phyloP scores from a whole-genome alignment of 2,113 vertebrate species.

The Bujurquina vittata region DNA sequence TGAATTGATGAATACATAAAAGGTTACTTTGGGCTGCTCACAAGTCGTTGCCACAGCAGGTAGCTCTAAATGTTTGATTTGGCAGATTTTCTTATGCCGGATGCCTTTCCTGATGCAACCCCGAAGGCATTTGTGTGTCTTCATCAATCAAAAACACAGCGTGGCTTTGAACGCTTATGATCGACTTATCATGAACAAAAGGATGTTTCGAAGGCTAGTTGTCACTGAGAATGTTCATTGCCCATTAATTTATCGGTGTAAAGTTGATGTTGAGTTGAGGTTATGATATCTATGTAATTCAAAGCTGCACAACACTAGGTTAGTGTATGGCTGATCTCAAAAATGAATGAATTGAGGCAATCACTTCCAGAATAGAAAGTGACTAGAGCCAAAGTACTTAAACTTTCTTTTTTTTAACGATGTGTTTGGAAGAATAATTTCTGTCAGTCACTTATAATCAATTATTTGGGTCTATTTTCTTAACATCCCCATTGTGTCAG shows the following conservation, averaged over 20 bases:
- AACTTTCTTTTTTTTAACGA: background rate
- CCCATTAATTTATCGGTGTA: background rate
- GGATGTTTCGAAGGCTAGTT: background rate
- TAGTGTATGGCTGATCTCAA: background rate
- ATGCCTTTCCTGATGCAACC: background rate
- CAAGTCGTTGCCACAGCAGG: background rate
- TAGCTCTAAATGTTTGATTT: slow-evolving; percentile 1
- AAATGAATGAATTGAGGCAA: background rate
- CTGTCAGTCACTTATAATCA: background rate
- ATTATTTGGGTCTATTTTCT: background rate
- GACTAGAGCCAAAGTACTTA: background rate
- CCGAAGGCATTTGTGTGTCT: background rate
- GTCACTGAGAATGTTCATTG: background rate
- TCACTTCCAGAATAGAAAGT: background rate
- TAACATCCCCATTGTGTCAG: background rate
- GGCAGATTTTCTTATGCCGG: background rate
- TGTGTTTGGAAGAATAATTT: background rate
- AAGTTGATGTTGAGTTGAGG: background rate
- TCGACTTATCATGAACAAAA: background rate
- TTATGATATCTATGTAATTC: background rate
- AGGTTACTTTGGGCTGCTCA: background rate
- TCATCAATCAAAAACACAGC: background rate
- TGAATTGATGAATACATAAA: background rate
- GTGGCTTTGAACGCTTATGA: background rate
- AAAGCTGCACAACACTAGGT: background rate